A percentile compares a stretch with the other conserved stretches of the same genome.
These are phyloP conservation scores for Hemicrepidius hirtus DNA, from an alignment of 2,888 invertebrate species.

Conservation along the genomic window DNA sequence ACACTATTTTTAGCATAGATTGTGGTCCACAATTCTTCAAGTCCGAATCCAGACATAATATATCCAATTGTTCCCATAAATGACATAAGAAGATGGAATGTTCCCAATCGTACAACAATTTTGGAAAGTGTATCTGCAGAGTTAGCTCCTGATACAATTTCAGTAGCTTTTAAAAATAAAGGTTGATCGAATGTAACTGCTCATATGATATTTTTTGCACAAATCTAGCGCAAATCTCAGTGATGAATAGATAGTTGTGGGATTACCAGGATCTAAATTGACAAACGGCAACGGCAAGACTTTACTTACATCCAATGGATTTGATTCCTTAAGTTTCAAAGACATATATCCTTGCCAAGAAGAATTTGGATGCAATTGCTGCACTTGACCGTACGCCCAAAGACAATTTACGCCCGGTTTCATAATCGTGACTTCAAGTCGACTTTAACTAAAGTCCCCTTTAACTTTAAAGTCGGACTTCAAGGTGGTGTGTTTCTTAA, in stretches of 20 bases:
- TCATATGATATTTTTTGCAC: conserved; percentile 28
- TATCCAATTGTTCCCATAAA: too few species aligned
- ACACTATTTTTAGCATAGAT: too few species aligned
- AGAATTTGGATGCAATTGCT: conserved; percentile 24
- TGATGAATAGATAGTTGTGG: conserved; percentile 22
- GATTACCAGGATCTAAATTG: conserved; percentile 29
- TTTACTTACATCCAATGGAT: conserved; percentile 11
- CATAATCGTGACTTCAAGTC: too few species aligned
- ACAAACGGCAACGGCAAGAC: conserved; percentile 28
- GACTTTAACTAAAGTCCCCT: too few species aligned
- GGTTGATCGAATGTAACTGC: conserved; percentile 17
- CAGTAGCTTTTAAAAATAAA: conserved; percentile 24
- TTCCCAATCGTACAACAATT: conserved; percentile 26
- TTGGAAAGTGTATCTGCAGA: conserved; percentile 11
- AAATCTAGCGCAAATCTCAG: conserved; percentile 13
- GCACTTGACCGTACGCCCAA: conserved; percentile 17
- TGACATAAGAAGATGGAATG: too few species aligned
- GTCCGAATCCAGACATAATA: too few species aligned
- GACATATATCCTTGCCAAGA: conserved; percentile 35
- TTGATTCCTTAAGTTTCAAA: background rate
- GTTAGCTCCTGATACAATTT: conserved; percentile 16
- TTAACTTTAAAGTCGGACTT: too few species aligned
- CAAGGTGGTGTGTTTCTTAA: too few species aligned
- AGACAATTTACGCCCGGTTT: too few species aligned
- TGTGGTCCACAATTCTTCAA: too few species aligned